Conservation (phyloP, 2,113 vertebrate species). For the Limanda limanda region DNA sequence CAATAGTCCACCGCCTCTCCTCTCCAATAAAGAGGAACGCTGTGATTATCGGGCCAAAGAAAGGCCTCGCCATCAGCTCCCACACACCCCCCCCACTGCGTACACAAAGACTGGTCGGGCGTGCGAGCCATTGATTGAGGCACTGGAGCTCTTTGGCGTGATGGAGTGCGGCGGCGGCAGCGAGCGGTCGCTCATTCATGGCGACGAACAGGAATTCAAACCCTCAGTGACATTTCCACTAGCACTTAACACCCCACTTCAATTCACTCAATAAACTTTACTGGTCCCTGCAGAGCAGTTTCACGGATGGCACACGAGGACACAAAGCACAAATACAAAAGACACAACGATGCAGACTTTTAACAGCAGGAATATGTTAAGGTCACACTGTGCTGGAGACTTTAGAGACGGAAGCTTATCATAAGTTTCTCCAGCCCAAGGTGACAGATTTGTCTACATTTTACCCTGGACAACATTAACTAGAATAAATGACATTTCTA, state of each 20-base stretch:
- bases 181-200: slow-evolving; percentile 53
- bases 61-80: slow-evolving; percentile 14
- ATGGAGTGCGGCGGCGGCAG: slow-evolving; percentile 58
- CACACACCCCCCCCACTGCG: slow-evolving; percentile 3
- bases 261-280: slow-evolving; percentile 58
- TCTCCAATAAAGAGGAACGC: background rate
- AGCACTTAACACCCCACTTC: slow-evolving; percentile 59
- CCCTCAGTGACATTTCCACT: slow-evolving; percentile 57
- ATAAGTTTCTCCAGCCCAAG: background rate
- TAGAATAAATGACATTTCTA: background rate
- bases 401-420: background rate
- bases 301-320: slow-evolving; percentile 8
- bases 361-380: background rate
- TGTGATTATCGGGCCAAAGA: slow-evolving; percentile 16
- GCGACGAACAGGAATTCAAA: slow-evolving; percentile 62
- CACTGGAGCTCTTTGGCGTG: slow-evolving; percentile 50
- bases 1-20: no score
- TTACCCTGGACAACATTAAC: background rate
- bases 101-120: slow-evolving; percentile 39
- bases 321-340: background rate
- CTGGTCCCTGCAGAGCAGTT: slow-evolving; percentile 29
- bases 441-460: background rate
- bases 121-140: slow-evolving; percentile 60
- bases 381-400: background rate
- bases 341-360: background rate